Evolutionary conservation across 2,113 vertebrate genomes (phyloP).

Genomic region (Ramphastos sulfuratus): DNA sequence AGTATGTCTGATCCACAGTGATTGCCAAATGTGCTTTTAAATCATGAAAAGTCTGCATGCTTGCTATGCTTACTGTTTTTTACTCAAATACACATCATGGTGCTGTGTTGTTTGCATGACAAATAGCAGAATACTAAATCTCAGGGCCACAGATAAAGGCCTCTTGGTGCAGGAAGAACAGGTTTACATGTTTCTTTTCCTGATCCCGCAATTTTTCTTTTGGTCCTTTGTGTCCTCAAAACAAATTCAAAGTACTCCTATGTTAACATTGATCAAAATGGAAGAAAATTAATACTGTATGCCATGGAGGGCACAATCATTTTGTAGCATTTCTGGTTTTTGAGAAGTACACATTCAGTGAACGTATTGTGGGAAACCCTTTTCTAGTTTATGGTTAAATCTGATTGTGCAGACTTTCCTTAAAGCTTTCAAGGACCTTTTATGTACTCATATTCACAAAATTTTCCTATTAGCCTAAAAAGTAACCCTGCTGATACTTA

Average conservation of each 20-base stretch:
- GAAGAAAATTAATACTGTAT: not conserved
- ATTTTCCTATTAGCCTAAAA: not conserved
- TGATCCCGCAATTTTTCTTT: not conserved
- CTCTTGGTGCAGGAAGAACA: not conserved
- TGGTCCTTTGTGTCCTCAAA: not conserved
- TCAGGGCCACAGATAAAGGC: not conserved
- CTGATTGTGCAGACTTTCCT: not conserved
- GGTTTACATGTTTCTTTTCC: not conserved
- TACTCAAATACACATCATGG: not conserved
- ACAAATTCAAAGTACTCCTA: not conserved
- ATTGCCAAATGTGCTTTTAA: not conserved
- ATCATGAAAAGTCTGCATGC: slow-evolving; percentile 25
- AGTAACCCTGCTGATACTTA: not conserved
- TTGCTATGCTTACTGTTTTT: slow-evolving; percentile 42
- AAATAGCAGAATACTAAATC: slow-evolving; percentile 21
- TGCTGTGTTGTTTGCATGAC: slow-evolving; percentile 47
- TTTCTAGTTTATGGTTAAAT: not conserved
- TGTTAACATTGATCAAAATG: not conserved
- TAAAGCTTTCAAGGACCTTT: slow-evolving; percentile 6
- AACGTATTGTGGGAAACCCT: not conserved
- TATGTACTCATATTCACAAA: not conserved
- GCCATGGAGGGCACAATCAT: not conserved
- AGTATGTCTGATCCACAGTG: not conserved
- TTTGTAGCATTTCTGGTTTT: not conserved
- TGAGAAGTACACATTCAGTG: not conserved